Evolutionary conservation across 2,888 invertebrate genomes (phyloP), one percentile per base, ranked within the genome.

Genomic region (Bellardia pandia): DNA sequence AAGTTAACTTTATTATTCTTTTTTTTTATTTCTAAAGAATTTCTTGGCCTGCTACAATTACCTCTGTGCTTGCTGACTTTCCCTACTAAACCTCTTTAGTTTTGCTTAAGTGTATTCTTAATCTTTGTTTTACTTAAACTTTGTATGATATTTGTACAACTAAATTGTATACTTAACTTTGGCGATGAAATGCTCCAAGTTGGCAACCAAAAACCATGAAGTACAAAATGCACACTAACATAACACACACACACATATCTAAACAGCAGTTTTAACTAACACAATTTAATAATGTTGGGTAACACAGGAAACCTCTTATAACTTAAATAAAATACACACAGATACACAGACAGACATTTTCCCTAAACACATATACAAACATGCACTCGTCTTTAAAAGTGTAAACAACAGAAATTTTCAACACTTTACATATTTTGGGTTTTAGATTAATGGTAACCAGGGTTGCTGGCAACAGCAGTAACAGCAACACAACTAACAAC

Each of bases 401-500:
- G 82, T 69, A 82, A 82, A 82, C 68, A 76, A 62, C 75, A 76
- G 40, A 82, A 75, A 76, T 60, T 82, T 82, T 76, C 82, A 82
- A 76, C 82, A 82, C 75, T 69, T 82, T 75, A 76, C 60, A 76
- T 82, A 82, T 76, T 68, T 68, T 69, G 69, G 69, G 68, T 76
- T 82, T 82, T 69, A 82, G 75, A 82, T 82, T 82, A 82, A 76
- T 82, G 60, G 75, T 62, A 69, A 62, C 82, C 68, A 82, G 75
- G 82, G 75, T 69, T 69, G 3, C 71, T 33, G 0, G 1, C 62
- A 13, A 51, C 62, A 51, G 30, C 14, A 33, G 14, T 7, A 9
- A 9, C 42, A 45, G 9, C 45, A 45, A 11, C 9, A 45, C 8
- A 40, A 23, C 4, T 37, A 37, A 37, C 37, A 37, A 37, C 37